These are phyloP conservation scores for Calameuta idolon DNA, from an alignment of 2,888 invertebrate genomes.

Conservation along the genomic window DNA sequence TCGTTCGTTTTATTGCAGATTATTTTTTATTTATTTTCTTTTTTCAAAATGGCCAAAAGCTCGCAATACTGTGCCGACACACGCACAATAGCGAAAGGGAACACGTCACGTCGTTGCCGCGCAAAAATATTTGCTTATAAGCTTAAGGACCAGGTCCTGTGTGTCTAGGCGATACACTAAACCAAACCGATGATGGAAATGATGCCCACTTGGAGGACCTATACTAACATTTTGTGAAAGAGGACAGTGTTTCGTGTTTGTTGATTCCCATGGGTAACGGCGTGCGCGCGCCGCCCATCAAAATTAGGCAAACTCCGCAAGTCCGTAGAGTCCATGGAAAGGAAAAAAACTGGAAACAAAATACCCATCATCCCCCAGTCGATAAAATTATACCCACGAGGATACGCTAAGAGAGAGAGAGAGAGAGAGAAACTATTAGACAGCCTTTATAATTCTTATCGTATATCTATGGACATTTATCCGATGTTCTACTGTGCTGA, in stretches of 20 bases:
- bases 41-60: conserved; percentile 3
- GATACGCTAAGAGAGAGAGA: background rate
- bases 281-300: conserved; percentile 12
- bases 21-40: conserved; percentile 2
- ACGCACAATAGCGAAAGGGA: conserved; percentile 4
- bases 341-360: background rate
- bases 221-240: conserved; percentile 36
- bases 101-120: conserved; percentile 27
- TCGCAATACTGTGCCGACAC: conserved; percentile 2
- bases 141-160: conserved; percentile 32
- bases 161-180: conserved; percentile 32
- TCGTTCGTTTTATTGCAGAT: background rate
- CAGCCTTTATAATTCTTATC: background rate
- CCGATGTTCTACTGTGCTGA: background rate
- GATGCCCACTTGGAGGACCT: conserved; percentile 36
- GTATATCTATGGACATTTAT: background rate
- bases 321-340: background rate
- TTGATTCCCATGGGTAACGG: conserved; percentile 23
- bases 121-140: conserved; percentile 48
- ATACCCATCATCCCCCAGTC: background rate
- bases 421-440: background rate
- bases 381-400: background rate
- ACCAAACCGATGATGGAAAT: conserved; percentile 29
- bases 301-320: conserved; percentile 9
- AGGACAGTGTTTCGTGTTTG: conserved; percentile 19